Evolutionary conservation across 2,113 vertebrate species (phyloP).

Genomic region (Oncorhynchus gorbuscha): DNA sequence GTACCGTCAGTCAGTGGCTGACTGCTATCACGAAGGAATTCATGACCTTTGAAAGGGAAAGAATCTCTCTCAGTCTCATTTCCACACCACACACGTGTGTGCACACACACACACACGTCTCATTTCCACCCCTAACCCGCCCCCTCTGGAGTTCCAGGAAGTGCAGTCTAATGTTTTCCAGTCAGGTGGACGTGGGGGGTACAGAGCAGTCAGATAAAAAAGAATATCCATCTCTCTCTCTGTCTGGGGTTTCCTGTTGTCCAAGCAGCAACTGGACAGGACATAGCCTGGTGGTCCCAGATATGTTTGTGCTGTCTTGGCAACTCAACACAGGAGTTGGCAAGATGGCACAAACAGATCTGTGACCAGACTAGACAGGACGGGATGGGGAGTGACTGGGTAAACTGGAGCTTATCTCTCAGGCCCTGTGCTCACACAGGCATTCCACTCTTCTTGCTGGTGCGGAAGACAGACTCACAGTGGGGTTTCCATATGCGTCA

Average conservation of each 20-base stretch:
- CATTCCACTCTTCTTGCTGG: constrained; percentile 63
- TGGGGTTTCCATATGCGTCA: constrained; percentile 55
- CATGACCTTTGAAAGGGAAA: constrained; percentile 25
- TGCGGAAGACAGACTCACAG: constrained; percentile 38
- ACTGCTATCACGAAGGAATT: constrained; percentile 19
- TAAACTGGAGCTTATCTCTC: constrained; percentile 50
- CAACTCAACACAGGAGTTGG: no score
- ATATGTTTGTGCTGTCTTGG: no score
- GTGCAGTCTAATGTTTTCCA: constrained; percentile 52
- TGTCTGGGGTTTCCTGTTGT: constrained; percentile 64
- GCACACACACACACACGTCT: not conserved
- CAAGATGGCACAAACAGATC: not conserved
- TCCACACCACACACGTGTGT: no score
- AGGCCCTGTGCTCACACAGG: constrained; percentile 29
- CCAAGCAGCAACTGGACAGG: constrained; percentile 12
- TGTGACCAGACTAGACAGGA: not conserved
- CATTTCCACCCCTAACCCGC: constrained; percentile 14
- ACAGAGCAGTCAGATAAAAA: constrained; percentile 34
- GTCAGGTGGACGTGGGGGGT: constrained; percentile 47
- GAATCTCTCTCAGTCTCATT: constrained; percentile 11
- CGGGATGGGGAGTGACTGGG: constrained; percentile 43
- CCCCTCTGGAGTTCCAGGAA: constrained; percentile 47
- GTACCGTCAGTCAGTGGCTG: constrained; percentile 12
- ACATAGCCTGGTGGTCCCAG: not conserved
- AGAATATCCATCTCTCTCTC: constrained; percentile 27